Base-by-base conservation (phyloP, 2,888 invertebrate species). In the Myopa tessellatipennis region DNA sequence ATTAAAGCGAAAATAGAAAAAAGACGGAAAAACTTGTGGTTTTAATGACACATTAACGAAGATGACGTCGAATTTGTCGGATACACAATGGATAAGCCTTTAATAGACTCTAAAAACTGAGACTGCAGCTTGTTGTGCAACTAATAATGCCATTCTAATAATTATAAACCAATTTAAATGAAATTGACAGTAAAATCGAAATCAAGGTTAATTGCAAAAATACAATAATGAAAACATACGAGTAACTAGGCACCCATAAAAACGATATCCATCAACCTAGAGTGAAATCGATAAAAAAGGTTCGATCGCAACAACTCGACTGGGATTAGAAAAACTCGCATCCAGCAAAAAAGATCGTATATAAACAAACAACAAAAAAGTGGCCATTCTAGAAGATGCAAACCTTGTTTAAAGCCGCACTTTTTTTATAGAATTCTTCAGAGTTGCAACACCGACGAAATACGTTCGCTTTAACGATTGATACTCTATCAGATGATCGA, bases 201-300 rank as follows among this genome's bases (percentile, higher is more conserved):
- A 70, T 70, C 70, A 70, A 70, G 70, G 70, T 55, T 70, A 70
- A 55, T 70, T 36, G 36, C 52, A 70, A 70, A 26, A 7, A 26
- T 70, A 34, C 45, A 45, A 36, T 36, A 70, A 55, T 55, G 18
- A 34, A 70, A 55, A 70, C 69, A 52, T 45, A 18, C 26, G 26
- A 26, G 26, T 26, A 26, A 26, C 26, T 2, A 26, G 26, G 26
- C 26, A 26, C 7, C 65, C 65, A 65, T 65, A 65, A 65, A 65
- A 65, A 26, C n/a, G 61, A 26, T 10, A 38, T 38, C 34, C 65
- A 38, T 38, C 65, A 38, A 65, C 34, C 38, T 36, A 7, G 65
- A 36, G 36, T 38, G 65, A 65, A 26, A 16, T 38, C 65, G 6
- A 34, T 65, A 65, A 36, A 65, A 58, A 65, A 65, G 55, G 55